Evolutionary conservation across 2,888 invertebrate species (phyloP).

Genomic region (Lithophane socia): DNA sequence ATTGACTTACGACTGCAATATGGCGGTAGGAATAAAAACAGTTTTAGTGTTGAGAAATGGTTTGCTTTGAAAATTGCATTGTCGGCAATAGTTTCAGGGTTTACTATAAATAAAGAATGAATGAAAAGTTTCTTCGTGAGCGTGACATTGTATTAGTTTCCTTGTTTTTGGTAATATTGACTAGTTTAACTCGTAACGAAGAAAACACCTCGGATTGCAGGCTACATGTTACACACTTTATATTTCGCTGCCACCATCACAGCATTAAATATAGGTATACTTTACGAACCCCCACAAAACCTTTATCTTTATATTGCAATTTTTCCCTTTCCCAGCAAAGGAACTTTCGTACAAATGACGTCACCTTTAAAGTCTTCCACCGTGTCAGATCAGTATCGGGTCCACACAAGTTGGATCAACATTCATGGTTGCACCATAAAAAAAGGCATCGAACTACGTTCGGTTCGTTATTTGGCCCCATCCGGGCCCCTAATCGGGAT

Average conservation of each 20-base stretch:
- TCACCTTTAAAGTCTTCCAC: slow-evolving; percentile 47
- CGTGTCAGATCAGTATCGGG: slow-evolving; percentile 40
- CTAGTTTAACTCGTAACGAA: slow-evolving; percentile 18
- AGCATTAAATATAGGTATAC: slow-evolving; percentile 32
- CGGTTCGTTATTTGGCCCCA: slow-evolving; percentile 51
- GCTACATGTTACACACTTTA: slow-evolving; percentile 26
- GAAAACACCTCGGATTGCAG: slow-evolving; percentile 29
- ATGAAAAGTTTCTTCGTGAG: background rate
- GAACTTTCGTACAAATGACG: slow-evolving; percentile 30
- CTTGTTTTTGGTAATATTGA: background rate
- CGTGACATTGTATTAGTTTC: background rate
- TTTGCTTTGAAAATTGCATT: slow-evolving; percentile 1
- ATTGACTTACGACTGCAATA: slow-evolving; percentile 42
- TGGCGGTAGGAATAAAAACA: slow-evolving; percentile 25
- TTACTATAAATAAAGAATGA: background rate
- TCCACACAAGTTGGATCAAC: slow-evolving; percentile 32
- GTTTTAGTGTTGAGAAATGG: background rate
- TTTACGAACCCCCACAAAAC: slow-evolving; percentile 53
- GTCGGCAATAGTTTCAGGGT: background rate
- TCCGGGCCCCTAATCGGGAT: slow-evolving; percentile 54
- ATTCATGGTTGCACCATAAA: slow-evolving; percentile 44
- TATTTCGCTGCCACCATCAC: slow-evolving; percentile 25
- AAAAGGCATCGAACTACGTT: slow-evolving; percentile 47
- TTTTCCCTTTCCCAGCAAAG: slow-evolving; percentile 19
- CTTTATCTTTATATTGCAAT: slow-evolving; percentile 49